These are phyloP conservation scores for Chrysotoxum bicinctum DNA, from an alignment of 2,888 invertebrate genomes.

Conservation along the genomic window DNA sequence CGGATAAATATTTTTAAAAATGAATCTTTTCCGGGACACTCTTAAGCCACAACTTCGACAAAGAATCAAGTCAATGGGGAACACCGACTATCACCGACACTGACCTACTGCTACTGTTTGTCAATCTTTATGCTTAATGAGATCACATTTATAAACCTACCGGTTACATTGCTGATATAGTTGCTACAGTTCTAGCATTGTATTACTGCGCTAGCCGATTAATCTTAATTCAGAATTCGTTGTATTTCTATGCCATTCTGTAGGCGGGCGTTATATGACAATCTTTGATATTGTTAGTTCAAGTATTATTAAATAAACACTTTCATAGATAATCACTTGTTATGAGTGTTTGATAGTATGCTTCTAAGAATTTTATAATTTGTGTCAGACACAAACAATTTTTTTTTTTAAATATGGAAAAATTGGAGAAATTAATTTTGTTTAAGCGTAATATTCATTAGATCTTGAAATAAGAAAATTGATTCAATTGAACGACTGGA, in stretches of 20 bases:
- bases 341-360: not conserved
- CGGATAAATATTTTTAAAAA: not conserved
- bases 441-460: too few relatives aligned
- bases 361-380: not conserved
- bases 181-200: not conserved
- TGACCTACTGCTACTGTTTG: constrained; percentile 35
- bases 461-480: too few relatives aligned
- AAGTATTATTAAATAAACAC: not conserved
- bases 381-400: not conserved
- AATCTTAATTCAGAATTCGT: not conserved
- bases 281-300: not conserved
- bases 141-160: not conserved
- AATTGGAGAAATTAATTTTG: too few relatives aligned
- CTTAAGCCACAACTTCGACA: not conserved
- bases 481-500: too few relatives aligned
- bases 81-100: constrained; percentile 3
- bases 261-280: not conserved
- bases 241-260: not conserved
- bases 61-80: not conserved
- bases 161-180: not conserved
- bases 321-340: not conserved
- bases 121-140: not conserved
- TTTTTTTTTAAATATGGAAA: not conserved
- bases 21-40: not conserved
- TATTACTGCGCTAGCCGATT: not conserved